phyloP scores from a whole-genome alignment of 2,888 invertebrate species.

The Cloeon dipterum region DNA sequence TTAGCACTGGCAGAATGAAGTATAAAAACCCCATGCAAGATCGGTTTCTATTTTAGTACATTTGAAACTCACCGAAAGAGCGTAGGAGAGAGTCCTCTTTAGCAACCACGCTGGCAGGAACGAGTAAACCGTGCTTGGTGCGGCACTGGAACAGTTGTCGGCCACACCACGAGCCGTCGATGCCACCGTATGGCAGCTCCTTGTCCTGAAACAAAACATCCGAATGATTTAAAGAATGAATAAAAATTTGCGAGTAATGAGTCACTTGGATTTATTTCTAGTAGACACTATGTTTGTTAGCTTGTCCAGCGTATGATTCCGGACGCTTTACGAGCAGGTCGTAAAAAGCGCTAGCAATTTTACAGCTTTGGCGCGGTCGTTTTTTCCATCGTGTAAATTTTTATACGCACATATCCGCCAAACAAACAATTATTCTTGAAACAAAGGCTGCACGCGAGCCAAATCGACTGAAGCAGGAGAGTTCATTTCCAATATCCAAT shows the following conservation, averaged over 20 bases:
- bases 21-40: no score
- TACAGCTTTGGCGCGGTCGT: no score
- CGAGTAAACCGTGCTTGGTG: conserved; percentile 13
- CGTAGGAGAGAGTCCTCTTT: background rate
- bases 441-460: no score
- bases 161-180: conserved; percentile 13
- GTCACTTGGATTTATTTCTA: background rate
- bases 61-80: conserved; percentile 2
- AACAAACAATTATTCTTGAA: no score
- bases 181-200: conserved; percentile 13
- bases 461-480: no score
- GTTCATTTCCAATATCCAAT: no score
- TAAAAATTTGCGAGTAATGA: background rate
- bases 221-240: background rate
- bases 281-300: no score
- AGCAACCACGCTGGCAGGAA: conserved; percentile 9
- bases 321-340: background rate
- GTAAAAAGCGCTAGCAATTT: background rate
- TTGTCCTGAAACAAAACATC: conserved; percentile 12
- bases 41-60: no score
- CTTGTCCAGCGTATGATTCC: no score
- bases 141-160: conserved; percentile 12
- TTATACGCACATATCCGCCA: no score
- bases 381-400: no score
- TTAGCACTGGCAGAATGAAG: no score